Base-by-base conservation (phyloP, 2,888 invertebrate genomes). In the Leucophenga maculata region DNA sequence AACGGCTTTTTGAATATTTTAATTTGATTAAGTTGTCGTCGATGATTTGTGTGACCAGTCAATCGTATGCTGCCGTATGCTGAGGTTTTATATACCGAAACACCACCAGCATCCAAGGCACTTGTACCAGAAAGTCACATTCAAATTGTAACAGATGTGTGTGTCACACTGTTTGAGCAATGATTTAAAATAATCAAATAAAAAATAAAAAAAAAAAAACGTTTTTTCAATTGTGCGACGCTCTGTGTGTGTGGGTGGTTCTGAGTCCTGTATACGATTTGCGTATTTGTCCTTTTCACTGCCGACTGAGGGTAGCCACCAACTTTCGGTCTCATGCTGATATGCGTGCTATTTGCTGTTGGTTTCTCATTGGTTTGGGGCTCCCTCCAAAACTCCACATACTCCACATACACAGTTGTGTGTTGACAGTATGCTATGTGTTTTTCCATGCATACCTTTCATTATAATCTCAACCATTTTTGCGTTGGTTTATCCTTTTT, bases 21-120 rank as follows among this genome's bases (percentile, higher is more conserved):
- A 83, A 83, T 83, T 83, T 83, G 81, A 83, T 83, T 83, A 84
- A 81, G 83, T 39, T 39, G 39, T 79, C 79, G 75, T 74, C 81
- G 77, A 84, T 83, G 82, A 83, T 83, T 84, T 84, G 83, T 84
- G 79, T 26, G 22, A 50, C 16, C 59, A 22, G 8, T n/a, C 22
- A 4, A 18, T 26, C 55, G 26, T 55, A 22, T 55, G 44, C 18
- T 18, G n/a, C 18, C 60, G 44, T 62, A 62, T 62, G 62, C 22
- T 64, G 48, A 14, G 62, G 48, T 48, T 64, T 64, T 39, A 8
- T 4, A 26, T 39, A 11, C 39, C 1, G 39, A 39, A 1, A 11
- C 39, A 32, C 31, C 59, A 26, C 26, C 26, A 46, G 46, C 16
- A 50, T 1, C 18, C 50, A n/a, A n/a, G n/a, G n/a, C n/a, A 18